These are phyloP conservation scores for Gadus macrocephalus DNA, from an alignment of 2,113 vertebrate genomes.

Conservation along the genomic window DNA sequence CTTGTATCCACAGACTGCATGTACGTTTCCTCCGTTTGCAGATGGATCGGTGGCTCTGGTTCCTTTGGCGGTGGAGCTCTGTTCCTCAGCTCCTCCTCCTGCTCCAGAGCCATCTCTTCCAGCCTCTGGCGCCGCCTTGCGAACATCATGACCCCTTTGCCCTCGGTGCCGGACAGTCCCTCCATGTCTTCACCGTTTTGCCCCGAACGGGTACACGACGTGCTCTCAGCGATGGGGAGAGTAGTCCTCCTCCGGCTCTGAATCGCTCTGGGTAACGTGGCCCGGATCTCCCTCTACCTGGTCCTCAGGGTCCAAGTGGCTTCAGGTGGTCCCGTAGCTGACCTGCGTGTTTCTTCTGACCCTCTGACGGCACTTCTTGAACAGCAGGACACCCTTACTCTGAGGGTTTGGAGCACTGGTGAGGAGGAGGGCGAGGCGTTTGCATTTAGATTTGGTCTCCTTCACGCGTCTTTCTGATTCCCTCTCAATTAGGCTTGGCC, in stretches of 20 bases:
- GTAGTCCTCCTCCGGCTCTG: constrained; percentile 81
- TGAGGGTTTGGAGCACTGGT: constrained; percentile 84
- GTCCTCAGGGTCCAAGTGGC: constrained; percentile 69
- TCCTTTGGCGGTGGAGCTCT: constrained; percentile 64
- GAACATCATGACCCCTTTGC: constrained; percentile 95
- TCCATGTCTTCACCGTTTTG: constrained; percentile 82
- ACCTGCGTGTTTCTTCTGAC: constrained; percentile 87
- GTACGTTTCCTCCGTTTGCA: constrained; percentile 42
- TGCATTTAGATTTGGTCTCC: constrained; percentile 92
- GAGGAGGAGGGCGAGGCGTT: constrained; percentile 83
- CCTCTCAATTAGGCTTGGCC: constrained; percentile 79
- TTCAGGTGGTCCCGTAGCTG: constrained; percentile 87
- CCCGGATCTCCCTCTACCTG: constrained; percentile 71
- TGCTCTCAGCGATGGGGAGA: constrained; percentile 67
- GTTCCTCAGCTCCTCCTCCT: constrained; percentile 81
- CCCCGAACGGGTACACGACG: constrained; percentile 73
- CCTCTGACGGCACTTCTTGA: constrained; percentile 83
- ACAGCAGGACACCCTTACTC: constrained; percentile 90
- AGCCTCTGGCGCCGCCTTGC: constrained; percentile 86
- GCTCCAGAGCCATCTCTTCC: constrained; percentile 84
- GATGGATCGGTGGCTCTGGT: constrained; percentile 28
- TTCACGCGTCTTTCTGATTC: constrained; percentile 85
- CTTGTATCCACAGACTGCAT: constrained; percentile 53
- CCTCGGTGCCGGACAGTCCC: constrained; percentile 81
- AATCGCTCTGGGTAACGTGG: constrained; percentile 78